These are phyloP conservation scores for Calycopis cecrops DNA, from an alignment of 1,140 invertebrate species.

Conservation along the genomic window DNA sequence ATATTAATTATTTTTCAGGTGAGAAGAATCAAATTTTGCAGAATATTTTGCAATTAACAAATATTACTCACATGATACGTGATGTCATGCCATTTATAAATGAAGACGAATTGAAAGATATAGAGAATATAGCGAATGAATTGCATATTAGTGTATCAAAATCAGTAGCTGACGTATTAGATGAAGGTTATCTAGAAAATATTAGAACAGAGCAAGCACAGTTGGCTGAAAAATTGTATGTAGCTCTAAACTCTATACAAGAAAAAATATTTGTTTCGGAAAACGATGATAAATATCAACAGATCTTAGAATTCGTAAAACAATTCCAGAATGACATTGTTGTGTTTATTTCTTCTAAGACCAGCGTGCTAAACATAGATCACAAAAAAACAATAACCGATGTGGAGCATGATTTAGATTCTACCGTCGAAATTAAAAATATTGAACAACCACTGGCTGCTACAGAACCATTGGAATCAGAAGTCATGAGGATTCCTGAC, in stretches of 20 bases:
- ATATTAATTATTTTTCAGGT: too few species aligned
- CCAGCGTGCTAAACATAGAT: neutral
- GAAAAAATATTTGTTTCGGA: neutral
- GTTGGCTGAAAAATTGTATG: conserved; percentile 2
- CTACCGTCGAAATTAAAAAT: too few species aligned
- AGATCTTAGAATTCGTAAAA: neutral
- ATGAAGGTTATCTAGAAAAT: neutral
- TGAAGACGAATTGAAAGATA: neutral
- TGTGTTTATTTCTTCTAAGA: neutral
- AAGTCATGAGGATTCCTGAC: too few species aligned
- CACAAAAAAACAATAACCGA: too few species aligned
- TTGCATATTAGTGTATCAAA: neutral
- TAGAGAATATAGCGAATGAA: neutral
- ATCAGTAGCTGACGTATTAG: neutral
- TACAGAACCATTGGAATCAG: too few species aligned
- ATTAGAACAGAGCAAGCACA: neutral
- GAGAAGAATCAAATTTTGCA: too few species aligned
- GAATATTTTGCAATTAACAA: too few species aligned
- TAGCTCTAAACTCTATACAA: neutral
- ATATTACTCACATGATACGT: too few species aligned
- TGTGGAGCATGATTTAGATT: too few species aligned
- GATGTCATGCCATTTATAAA: neutral
- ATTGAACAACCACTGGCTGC: too few species aligned
- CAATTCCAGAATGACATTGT: neutral
- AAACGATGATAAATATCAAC: neutral